Evolutionary conservation across 1,140 invertebrate genomes (phyloP), one percentile per base, ranked within the genome.

Genomic region (Akabosia matsudoensis): DNA sequence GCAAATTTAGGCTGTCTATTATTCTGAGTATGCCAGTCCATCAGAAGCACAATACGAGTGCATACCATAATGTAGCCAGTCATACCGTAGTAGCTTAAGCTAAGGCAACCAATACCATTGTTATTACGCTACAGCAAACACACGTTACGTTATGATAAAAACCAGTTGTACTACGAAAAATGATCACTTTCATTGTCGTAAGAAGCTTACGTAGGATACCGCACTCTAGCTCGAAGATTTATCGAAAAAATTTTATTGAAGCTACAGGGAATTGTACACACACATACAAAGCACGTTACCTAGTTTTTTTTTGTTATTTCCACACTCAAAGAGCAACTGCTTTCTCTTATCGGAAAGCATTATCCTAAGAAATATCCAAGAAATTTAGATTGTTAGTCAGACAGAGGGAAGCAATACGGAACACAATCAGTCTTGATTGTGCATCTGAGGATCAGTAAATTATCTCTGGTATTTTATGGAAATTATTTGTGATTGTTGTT

Each of bases 221-320:
- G n/a, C n/a, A n/a, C n/a, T n/a, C n/a, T n/a, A n/a, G n/a, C n/a
- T n/a, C n/a, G n/a, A n/a, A n/a, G n/a, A n/a, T n/a, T n/a, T n/a
- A n/a, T n/a, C n/a, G n/a, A n/a, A n/a, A n/a, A n/a, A n/a, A n/a
- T n/a, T n/a, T n/a, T n/a, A n/a, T n/a, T n/a, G n/a, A n/a, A n/a
- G n/a, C n/a, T n/a, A n/a, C n/a, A n/a, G n/a, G n/a, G n/a, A n/a
- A n/a, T n/a, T n/a, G n/a, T n/a, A n/a, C n/a, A n/a, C n/a, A n/a
- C n/a, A n/a, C n/a, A n/a, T 2, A 67, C 24, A n/a, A 67, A 67
- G 31, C 61, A 67, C 61, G 61, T 67, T 67, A 67, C 26, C 30
- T n/a, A n/a, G n/a, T n/a, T n/a, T 28, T 67, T 61, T 61, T 61
- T 61, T 61, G 54, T 61, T 61, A 61, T 61, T 61, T 24, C 61